phyloP scores from a whole-genome alignment of 1,140 invertebrate genomes.

The Steinernema khuongi region DNA sequence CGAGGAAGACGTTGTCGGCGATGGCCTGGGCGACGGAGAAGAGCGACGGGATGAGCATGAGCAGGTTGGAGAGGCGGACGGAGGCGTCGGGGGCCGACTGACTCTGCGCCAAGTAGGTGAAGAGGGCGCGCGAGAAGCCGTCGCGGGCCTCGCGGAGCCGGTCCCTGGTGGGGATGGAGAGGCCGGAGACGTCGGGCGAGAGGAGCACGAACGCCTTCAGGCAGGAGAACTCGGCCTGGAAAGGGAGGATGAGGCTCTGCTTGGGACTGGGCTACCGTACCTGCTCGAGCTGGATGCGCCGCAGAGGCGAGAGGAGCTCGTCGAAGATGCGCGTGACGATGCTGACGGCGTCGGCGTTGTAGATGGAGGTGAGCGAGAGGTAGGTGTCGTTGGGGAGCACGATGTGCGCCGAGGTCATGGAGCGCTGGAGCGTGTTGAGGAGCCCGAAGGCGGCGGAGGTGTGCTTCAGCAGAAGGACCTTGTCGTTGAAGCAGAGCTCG shows the following conservation, averaged over 20 bases:
- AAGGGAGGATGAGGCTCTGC: neutral
- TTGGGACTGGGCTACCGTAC: neutral
- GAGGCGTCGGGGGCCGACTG: slow-evolving; percentile 38
- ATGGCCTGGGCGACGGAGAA: slow-evolving; percentile 34
- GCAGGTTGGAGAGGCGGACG: slow-evolving; percentile 45
- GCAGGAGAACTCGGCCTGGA: slow-evolving; percentile 40
- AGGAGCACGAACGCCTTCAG: slow-evolving; percentile 49
- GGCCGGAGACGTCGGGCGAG: slow-evolving; percentile 42
- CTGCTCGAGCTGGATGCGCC: slow-evolving; percentile 40
- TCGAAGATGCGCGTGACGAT: slow-evolving; percentile 42
- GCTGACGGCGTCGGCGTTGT: slow-evolving; percentile 28
- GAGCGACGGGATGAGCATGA: slow-evolving; percentile 47
- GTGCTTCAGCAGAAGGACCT: slow-evolving; percentile 30
- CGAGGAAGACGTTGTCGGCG: slow-evolving; percentile 35
- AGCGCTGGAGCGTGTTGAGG: slow-evolving; percentile 44
- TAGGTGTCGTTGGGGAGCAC: slow-evolving; percentile 46
- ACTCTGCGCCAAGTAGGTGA: slow-evolving; percentile 38
- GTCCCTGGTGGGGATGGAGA: slow-evolving; percentile 37
- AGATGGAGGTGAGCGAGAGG: slow-evolving; percentile 38
- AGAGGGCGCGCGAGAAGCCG: slow-evolving; percentile 44
- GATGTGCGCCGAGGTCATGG: slow-evolving; percentile 40
- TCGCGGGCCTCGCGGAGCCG: slow-evolving; percentile 47
- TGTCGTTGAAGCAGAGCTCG: slow-evolving; percentile 49
- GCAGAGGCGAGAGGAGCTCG: slow-evolving; percentile 45
- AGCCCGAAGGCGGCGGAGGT: slow-evolving; percentile 39